Evolutionary conservation across 2,888 invertebrate species (phyloP), one percentile per base, ranked within the genome.

Genomic region (Ptilodon capucinus): DNA sequence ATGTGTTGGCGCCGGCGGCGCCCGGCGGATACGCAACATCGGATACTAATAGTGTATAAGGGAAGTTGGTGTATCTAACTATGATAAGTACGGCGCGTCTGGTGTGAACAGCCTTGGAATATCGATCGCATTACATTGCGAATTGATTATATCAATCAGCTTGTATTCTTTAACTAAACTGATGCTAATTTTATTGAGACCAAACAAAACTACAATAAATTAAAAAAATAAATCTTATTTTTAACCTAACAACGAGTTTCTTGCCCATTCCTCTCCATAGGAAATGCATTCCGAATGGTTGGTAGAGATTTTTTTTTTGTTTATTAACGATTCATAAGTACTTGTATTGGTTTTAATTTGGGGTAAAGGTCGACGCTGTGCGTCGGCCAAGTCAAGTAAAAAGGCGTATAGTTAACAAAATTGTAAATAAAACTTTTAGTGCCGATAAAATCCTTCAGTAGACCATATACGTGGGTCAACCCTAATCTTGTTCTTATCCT

Each of bases 61-160:
- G 71, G 67, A 69, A 64, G 68, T 64, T 40, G 61, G 46, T 52
- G 28, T n/a, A 28, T n/a, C 28, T n/a, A 23, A 4, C 23, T 32
- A 32, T 6, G 5, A 14, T 32, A 32, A 28, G n/a, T n/a, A 30
- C n/a, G 30, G 30, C 14, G 14, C 14, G 14, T 28, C 28, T n/a
- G 28, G n/a, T 28, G 28, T 11, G 28, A 28, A 28, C n/a, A n/a
- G 28, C 28, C 28, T 28, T 28, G 11, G 28, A 28, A 14, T 32
- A 14, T 14, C 32, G 32, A 32, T 32, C 32, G 7, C 14, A 14
- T n/a, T 14, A 4, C 32, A 5, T 13, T 32, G 7, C 9, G 32
- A 14, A 32, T 14, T 32, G 2, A 13, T 14, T 14, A 7, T 32
- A 11, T 28, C 2, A 23, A 23, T 23, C 6, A 8, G 23, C 23